Evolutionary conservation across 2,888 invertebrate species (phyloP), one percentile per base, ranked within the genome.

Genomic region (Melanchra persicariae): DNA sequence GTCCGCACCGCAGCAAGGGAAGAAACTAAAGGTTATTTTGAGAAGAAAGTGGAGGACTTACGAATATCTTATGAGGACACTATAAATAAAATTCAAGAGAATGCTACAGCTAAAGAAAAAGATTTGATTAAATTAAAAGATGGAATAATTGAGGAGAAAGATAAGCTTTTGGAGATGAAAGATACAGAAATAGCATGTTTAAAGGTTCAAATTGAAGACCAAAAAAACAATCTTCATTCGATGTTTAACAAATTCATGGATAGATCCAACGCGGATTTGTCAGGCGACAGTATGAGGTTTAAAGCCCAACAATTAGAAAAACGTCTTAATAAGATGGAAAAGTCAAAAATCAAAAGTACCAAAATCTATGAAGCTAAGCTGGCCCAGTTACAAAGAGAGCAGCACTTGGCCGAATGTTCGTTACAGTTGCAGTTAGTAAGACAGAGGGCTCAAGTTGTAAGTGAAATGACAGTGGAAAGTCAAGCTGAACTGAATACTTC

Each of bases 381-480:
- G 66, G 89, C 91, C 2, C 88, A 90, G 72, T 77, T 94, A 30
- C 93, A 94, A 76, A 88, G 92, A 66, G 94, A 95, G 12, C 95
- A 94, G 68, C 92, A 95, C 77, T 87, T 95, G 62, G 81, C 90
- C 0, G 94, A 94, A 68, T 94, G 93, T 77, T 91, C 94, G 0
- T 79, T 95, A 45, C 95, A 95, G 65, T 88, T 95, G 0, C 94
- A 95, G 79, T 81, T 95, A 49, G 89, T 93, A 1, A 90, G 90
- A 71, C 95, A 95, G 73, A 90, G 94, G 77, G 89, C 94, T 62
- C 93, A 95, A 83, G 85, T 95, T 3, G 85, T 93, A 2, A 90
- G 88, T 75, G 95, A 95, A 78, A 81, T 91, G 24, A 86, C 91
- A 4, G 91, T 91, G 55, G 93, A 95, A 79, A 92, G 90, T 77